Base-by-base conservation (phyloP, 2,113 vertebrate genomes). In the Athene noctua region DNA sequence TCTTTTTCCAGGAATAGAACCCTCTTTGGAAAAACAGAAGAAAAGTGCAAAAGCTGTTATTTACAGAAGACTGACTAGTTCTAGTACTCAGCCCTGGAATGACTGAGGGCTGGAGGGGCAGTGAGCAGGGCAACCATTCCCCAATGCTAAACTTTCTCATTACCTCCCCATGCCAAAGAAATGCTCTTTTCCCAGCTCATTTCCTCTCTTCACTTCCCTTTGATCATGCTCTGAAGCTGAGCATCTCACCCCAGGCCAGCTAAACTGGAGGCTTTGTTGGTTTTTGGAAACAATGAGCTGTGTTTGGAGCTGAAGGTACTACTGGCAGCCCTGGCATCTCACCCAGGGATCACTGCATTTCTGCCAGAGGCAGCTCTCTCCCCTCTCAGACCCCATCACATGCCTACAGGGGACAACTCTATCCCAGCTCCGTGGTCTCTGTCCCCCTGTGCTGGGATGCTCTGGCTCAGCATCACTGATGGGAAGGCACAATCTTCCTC, bases 321-420 rank as follows among this genome's bases (percentile, higher is more conserved):
- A 20, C 49, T 75, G 71, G 26, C 51, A 80, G 67, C 22, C 23
- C 47, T 66, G 55, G 42, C 25, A 30, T 52, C 54, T 79, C 29
- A 7, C 21, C 9, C 42, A 36, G 61, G 17, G 44, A 10, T 49
- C 47, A 15, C 40, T 0, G 0, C 0, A 1, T 8, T 63, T 34
- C 46, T 55, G n/a, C 65, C 47, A 79, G 66, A 57, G 47, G 14
- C 47, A 67, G 7, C 4, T 12, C 18, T 26, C 47, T 51, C 8
- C 46, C 20, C 4, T 5, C 34, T 59, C 55, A 32, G 8, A 71
- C 40, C 16, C 46, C 22, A 36, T 29, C 52, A 70, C 32, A 26
- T 0, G 2, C 9, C 40, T 38, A 2, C 3, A 17, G 34, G 23
- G 44, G 15, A 10, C 14, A 18, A 34, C 29, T 71, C 34, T 2